These are phyloP conservation scores for Dasypus novemcinctus DNA, from an alignment of 2,113 vertebrate species.

Conservation along the genomic window DNA sequence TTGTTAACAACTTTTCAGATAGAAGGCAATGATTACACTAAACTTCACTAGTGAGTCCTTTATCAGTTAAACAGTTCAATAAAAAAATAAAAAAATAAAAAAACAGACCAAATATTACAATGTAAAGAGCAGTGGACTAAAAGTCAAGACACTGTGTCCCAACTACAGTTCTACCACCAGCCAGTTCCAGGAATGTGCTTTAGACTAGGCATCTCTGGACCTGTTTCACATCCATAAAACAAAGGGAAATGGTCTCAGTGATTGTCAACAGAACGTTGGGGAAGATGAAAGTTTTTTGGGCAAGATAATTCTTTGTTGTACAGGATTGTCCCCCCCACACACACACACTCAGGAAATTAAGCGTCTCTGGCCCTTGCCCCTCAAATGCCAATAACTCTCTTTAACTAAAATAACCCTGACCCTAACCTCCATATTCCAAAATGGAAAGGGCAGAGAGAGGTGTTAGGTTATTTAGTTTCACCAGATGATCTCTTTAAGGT, in stretches of 20 bases:
- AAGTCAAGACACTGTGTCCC: not conserved
- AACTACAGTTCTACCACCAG: not conserved
- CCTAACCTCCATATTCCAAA: not conserved
- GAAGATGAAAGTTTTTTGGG: not conserved
- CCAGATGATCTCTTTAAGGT: not conserved
- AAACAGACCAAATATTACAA: not conserved
- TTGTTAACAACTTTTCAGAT: conserved; percentile 40
- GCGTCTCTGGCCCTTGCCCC: not conserved
- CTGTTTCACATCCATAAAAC: not conserved
- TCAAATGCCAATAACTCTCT: not conserved
- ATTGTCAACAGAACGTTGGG: not conserved
- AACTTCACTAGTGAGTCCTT: conserved; percentile 49
- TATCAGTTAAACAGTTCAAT: conserved; percentile 38
- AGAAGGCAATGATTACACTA: conserved; percentile 41
- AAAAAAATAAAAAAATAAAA: conserved; percentile 34
- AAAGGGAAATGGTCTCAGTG: not conserved
- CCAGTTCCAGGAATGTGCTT: not conserved
- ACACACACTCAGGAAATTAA: not conserved
- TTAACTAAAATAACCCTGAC: not conserved
- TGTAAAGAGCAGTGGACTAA: not conserved
- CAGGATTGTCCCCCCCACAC: not conserved
- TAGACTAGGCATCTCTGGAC: not conserved
- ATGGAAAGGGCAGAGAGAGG: not conserved
- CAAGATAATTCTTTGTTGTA: not conserved
- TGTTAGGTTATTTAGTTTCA: not conserved